Evolutionary conservation across 2,888 invertebrate genomes (phyloP), one percentile per base, ranked within the genome.

Genomic region (Phengaris alcon): DNA sequence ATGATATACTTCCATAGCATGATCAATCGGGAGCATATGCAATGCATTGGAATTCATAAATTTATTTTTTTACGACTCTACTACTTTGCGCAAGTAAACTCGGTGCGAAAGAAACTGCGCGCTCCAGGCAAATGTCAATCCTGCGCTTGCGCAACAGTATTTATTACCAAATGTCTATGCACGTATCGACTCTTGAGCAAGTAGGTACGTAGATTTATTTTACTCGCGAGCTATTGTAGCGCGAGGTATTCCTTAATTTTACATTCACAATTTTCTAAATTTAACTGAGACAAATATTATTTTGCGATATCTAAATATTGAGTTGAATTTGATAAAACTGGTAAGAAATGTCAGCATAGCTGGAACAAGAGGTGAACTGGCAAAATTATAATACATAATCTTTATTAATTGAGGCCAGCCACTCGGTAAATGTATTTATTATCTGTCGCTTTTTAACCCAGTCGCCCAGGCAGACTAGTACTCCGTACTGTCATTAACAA

Each of bases 71-170:
- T 74, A 77, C 76, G 77, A 77, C 57, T 76, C 73, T n/a, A n/a
- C n/a, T n/a, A n/a, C n/a, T 77, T 77, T 44, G 51, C 64, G 76
- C 44, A 74, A 75, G 72, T 74, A 46, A 52, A 44, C 51, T 78
- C 75, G 73, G 76, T 77, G 78, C 76, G 74, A 79, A 79, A 79
- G 77, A 79, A 75, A 77, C 77, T 77, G 74, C 68, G 52, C 46
- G 68, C 83, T 85, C 84, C 84, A 85, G 84, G 84, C 83, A 91
- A 91, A 91, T 91, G 91, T 90, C 91, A 91, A 91, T 90, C 84
- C 88, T 84, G 80, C 82, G 79, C 84, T 91, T 90, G 85, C 81
- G 87, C 84, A 91, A 91, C 83, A 77, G 77, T 85, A 85, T 88
- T 88, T 90, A 89, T 90, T 90, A 85, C 85, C 83, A 88, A 89